Conservation (phyloP, 2,888 invertebrate genomes). For the Nomada fucata region DNA sequence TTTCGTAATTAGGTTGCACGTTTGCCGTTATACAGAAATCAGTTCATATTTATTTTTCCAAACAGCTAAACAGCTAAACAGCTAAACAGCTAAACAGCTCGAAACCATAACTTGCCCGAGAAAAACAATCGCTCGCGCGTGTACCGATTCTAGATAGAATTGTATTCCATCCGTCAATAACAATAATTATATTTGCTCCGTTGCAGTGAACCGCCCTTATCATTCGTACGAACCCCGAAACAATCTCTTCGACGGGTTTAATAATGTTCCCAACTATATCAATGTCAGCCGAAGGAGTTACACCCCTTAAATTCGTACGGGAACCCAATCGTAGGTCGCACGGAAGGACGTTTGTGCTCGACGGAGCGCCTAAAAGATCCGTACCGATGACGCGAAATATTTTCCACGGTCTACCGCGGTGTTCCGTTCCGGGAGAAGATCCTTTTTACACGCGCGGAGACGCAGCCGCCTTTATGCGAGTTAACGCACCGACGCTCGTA, state of each 20-base stretch:
- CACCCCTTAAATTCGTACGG: conserved; percentile 23
- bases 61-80: too few species aligned
- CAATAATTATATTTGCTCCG: neutral
- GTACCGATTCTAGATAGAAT: neutral
- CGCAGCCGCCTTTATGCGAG: conserved; percentile 61
- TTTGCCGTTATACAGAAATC: too few species aligned
- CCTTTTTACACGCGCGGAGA: conserved; percentile 53
- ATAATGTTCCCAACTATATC: conserved; percentile 46
- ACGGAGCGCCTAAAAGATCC: conserved; percentile 71
- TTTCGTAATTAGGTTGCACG: too few species aligned
- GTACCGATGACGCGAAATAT: conserved; percentile 64
- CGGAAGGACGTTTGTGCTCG: conserved; percentile 54
- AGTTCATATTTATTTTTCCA: too few species aligned
- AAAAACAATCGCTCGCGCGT: too few species aligned
- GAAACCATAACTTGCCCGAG: too few species aligned
- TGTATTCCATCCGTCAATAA: neutral
- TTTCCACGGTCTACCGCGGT: conserved; percentile 42
- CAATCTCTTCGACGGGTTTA: conserved; percentile 5
- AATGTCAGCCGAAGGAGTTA: conserved; percentile 42
- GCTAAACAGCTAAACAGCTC: too few species aligned
- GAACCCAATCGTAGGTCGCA: conserved; percentile 36
- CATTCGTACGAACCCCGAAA: neutral
- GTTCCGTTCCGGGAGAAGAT: conserved; percentile 31
- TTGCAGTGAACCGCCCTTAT: neutral
- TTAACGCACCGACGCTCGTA: conserved; percentile 67